Conservation (phyloP, 2,888 invertebrate genomes). For the Drosophila glabriapex region DNA sequence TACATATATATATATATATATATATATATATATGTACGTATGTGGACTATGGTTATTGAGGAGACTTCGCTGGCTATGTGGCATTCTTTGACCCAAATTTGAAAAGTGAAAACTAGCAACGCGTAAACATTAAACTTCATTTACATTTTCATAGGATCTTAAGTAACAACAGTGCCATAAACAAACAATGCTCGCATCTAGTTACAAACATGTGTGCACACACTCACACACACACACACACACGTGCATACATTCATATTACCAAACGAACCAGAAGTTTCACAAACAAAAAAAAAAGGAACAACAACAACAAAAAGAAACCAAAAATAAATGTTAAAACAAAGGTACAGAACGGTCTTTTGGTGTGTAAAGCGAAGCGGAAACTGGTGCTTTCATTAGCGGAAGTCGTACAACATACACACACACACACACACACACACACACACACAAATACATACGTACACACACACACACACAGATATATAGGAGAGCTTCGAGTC, state of each 20-base stretch:
- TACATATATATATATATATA: too few species aligned
- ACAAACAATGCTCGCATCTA: conserved; percentile 9
- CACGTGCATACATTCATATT: neutral
- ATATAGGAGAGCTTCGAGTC: conserved; percentile 6
- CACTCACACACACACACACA: neutral
- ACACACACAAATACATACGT: neutral
- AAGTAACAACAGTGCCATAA: conserved; percentile 29
- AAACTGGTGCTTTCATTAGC: conserved; percentile 63
- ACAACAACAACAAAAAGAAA: conserved; percentile 3
- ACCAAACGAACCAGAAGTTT: conserved; percentile 19
- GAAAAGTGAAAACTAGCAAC: conserved; percentile 51
- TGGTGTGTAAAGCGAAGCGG: conserved; percentile 42
- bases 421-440: neutral
- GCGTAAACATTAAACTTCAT: conserved; percentile 64
- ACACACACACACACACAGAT: neutral
- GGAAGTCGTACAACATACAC: conserved; percentile 31
- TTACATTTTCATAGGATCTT: conserved; percentile 64
- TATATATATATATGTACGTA: neutral
- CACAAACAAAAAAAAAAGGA: conserved; percentile 5
- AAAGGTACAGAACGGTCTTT: conserved; percentile 14
- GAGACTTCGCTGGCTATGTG: neutral
- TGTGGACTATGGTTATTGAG: conserved; percentile 1
- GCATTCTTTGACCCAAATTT: conserved; percentile 12
- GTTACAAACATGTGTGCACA: neutral
- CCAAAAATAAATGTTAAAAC: conserved; percentile 11